Evolutionary conservation across 2,113 vertebrate genomes (phyloP).

Genomic region (Calyptomena viridis): DNA sequence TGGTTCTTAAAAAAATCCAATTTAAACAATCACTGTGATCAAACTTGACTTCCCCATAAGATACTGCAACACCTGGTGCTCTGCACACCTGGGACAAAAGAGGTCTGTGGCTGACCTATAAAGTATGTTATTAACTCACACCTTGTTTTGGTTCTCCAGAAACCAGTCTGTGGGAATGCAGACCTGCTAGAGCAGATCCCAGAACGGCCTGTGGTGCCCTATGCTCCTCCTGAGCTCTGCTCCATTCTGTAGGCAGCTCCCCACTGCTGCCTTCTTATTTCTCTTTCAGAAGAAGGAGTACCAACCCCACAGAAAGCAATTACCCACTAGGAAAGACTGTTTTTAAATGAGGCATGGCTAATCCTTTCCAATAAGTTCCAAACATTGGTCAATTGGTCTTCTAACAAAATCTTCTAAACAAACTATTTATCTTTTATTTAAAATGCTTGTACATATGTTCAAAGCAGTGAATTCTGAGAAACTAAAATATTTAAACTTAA

Average conservation of each 20-base stretch:
- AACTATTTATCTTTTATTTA: background rate
- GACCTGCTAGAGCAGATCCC: background rate
- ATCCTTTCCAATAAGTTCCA: background rate
- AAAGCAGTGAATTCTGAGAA: background rate
- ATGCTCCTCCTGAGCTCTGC: background rate
- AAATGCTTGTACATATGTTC: background rate
- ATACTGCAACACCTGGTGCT: background rate
- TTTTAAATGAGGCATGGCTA: background rate
- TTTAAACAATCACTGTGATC: background rate
- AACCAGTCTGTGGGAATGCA: background rate
- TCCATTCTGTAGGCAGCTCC: background rate
- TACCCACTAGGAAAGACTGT: background rate
- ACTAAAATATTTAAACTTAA: background rate
- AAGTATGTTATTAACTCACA: background rate
- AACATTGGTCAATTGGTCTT: background rate
- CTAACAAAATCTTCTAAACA: background rate
- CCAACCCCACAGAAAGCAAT: background rate
- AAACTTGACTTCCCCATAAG: background rate
- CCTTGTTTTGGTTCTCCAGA: background rate
- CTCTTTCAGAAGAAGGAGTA: background rate
- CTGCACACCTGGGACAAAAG: background rate
- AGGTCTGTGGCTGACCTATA: background rate
- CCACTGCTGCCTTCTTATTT: too few species aligned
- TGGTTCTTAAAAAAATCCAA: background rate
- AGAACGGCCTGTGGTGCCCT: background rate